A percentile compares a stretch with the other conserved stretches of the same genome.
Conservation (phyloP, 2,113 vertebrate genomes). For the Orientallactaga bullata region DNA sequence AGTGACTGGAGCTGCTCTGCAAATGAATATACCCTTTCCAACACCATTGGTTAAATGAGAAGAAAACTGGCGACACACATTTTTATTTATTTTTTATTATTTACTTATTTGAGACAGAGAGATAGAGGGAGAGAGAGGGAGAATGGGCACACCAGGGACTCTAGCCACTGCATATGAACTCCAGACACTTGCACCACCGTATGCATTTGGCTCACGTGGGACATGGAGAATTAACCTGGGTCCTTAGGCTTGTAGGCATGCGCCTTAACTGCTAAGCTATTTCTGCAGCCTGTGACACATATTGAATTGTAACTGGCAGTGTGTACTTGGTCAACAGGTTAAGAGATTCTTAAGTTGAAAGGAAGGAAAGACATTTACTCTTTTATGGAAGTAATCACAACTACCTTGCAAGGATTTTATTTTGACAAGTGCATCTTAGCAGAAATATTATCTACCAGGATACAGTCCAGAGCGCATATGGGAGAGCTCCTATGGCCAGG, state of each 20-base stretch:
- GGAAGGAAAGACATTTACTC: neutral
- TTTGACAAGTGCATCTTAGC: neutral
- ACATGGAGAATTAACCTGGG: too few species aligned
- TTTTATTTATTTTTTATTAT: too few species aligned
- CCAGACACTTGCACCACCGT: too few species aligned
- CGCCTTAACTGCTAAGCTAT: too few species aligned
- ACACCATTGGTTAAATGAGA: slow-evolving; percentile 71
- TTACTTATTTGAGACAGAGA: too few species aligned
- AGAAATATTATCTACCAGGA: neutral
- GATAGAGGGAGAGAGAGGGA: too few species aligned
- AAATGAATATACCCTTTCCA: slow-evolving; percentile 68
- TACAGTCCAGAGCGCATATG: rapidly evolving
- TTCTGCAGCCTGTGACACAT: too few species aligned
- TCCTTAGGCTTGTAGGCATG: too few species aligned
- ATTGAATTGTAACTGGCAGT: neutral
- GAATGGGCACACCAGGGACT: too few species aligned
- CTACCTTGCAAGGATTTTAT: neutral
- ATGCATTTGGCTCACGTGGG: too few species aligned
- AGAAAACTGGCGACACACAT: neutral
- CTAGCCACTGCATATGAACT: too few species aligned
- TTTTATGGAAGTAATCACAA: neutral
- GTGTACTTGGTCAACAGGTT: neutral
- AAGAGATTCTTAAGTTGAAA: neutral
- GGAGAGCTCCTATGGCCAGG: neutral
- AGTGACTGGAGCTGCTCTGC: slow-evolving; percentile 4